These are phyloP conservation scores for Sitta europaea DNA, from an alignment of 2,113 vertebrate species.

Conservation along the genomic window DNA sequence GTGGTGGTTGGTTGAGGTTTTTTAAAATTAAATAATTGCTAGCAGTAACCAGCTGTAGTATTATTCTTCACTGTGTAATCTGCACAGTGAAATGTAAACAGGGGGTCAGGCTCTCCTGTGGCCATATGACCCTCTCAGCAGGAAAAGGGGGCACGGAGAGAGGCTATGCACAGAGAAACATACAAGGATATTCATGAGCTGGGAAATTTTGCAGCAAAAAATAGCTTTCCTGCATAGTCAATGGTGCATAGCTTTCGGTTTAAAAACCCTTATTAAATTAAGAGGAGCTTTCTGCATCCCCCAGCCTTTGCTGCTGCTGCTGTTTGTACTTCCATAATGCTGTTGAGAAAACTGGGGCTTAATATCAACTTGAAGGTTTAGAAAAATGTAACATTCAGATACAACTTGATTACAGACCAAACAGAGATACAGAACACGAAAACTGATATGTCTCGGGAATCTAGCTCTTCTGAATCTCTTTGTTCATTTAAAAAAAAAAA, in stretches of 20 bases:
- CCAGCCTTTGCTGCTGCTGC: background rate
- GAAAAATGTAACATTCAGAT: constrained; percentile 67
- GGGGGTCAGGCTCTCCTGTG: constrained; percentile 21
- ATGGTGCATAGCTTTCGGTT: constrained; percentile 52
- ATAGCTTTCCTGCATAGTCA: constrained; percentile 42
- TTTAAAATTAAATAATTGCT: constrained; percentile 22
- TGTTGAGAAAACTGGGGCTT: constrained; percentile 25
- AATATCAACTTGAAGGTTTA: constrained; percentile 56
- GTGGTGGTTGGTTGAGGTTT: background rate
- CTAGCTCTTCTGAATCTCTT: background rate
- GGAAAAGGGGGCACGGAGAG: constrained; percentile 4
- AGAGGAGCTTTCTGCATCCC: constrained; percentile 38
- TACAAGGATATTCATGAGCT: constrained; percentile 25
- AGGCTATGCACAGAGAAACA: constrained; percentile 4
- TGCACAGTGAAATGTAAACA: constrained; percentile 44
- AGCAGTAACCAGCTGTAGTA: background rate
- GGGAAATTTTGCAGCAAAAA: constrained; percentile 36
- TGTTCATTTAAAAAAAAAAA: background rate
- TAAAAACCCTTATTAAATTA: constrained; percentile 62
- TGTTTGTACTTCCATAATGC: constrained; percentile 43
- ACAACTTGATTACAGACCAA: constrained; percentile 59
- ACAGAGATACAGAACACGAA: constrained; percentile 41
- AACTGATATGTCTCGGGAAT: constrained; percentile 34
- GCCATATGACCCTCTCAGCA: constrained; percentile 41
- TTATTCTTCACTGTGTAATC: constrained; percentile 35